Evolutionary conservation across 2,797 vertebrate species (phyloP), one percentile per base, ranked within the genome.

Genomic region (Paguma larvata): DNA sequence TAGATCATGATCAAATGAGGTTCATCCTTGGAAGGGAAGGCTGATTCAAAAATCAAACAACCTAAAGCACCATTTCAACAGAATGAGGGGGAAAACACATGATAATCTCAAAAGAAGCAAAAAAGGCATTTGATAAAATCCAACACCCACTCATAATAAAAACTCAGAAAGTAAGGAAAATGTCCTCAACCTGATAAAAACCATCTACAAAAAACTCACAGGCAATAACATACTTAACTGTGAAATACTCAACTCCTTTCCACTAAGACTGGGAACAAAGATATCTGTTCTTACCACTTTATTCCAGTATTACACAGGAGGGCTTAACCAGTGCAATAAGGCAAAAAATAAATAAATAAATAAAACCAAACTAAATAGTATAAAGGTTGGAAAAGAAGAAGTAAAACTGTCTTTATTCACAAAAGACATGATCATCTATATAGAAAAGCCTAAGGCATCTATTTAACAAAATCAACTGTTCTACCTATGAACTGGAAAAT

Each of bases 401-500:
- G 51, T 44, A 65, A 86, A 95, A 53, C 46, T 73, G 44, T 34
- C 73, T 86, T 91, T 72, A 91, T 65, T 32, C 23, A 88, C 38
- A 95, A 25, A 88, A 88, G 38, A 56, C n/a, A 23, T 44, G 51
- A 68, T 65, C 48, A 84, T 46, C 38, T 77, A 41, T n/a, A 9
- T 25, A 92, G 41, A 83, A 88, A 88, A 53, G 51, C 5, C 21
- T 72, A 82, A 56, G 16, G n/a, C 83, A 84, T 88, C 62, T 77
- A 83, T 44, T 77, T 68, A 84, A 89, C 70, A 89, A 89, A 89
- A n/a, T 59, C 48, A 93, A 65, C 11, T 94, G 48, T 63, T 83
- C 27, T 70, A 56, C 25, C 23, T 19, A 84, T 34, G 13, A 92
- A 92, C 25, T 51, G 6, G 59, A 89, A 78, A 84, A 89, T 30